These are phyloP conservation scores for Cassiopea xamachana DNA, from an alignment of 30 jellyfish, hydroid and myxozoan genomes.

Conservation along the genomic window DNA sequence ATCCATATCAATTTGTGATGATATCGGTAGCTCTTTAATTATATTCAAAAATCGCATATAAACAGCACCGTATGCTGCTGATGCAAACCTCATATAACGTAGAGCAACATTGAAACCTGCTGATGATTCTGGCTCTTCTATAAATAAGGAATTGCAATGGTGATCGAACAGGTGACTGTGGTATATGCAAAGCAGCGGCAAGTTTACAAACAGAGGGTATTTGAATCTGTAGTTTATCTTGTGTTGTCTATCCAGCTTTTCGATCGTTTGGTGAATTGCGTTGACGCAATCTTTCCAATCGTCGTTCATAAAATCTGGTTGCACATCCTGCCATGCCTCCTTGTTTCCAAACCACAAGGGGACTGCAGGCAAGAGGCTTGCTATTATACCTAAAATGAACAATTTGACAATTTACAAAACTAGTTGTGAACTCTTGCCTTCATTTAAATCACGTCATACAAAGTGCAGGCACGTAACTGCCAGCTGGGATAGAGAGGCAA, in stretches of 20 bases:
- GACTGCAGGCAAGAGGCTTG: constrained; percentile 48
- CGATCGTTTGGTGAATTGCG: constrained; percentile 44
- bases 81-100: constrained; percentile 66
- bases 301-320: constrained; percentile 50
- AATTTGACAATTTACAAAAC: not conserved
- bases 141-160: not conserved
- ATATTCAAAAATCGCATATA: constrained; percentile 52
- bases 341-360: constrained; percentile 60
- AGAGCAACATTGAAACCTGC: constrained; percentile 30
- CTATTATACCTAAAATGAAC: constrained; percentile 4
- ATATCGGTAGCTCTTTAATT: constrained; percentile 47
- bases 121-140: constrained; percentile 39
- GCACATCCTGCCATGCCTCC: constrained; percentile 65
- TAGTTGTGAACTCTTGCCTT: too few relatives aligned
- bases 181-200: constrained; percentile 58
- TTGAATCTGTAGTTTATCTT: constrained; percentile 31
- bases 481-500: too few relatives aligned
- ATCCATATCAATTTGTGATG: constrained; percentile 28
- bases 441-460: too few relatives aligned
- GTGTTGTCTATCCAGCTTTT: constrained; percentile 49
- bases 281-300: constrained; percentile 65
- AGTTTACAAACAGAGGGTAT: constrained; percentile 49
- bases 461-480: too few relatives aligned
- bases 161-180: constrained; percentile 43
- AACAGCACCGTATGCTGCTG: constrained; percentile 67